Evolutionary conservation across 2,797 vertebrate genomes (phyloP).

Genomic region (Aplochiton taeniatus): DNA sequence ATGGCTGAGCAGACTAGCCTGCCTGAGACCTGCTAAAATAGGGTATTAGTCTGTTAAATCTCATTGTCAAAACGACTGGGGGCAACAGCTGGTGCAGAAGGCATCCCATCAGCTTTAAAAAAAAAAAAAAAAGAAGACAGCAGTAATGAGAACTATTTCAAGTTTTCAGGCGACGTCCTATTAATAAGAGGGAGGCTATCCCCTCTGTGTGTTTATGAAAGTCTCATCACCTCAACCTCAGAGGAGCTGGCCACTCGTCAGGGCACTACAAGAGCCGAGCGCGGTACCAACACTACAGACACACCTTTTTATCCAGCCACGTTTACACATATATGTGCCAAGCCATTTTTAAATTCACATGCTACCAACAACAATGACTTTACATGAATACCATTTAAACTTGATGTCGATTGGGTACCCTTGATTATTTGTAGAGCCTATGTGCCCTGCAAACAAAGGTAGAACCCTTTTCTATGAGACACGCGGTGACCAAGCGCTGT

Average conservation of each 20-base stretch:
- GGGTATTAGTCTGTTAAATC: constrained; percentile 44
- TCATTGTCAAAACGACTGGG: constrained; percentile 44
- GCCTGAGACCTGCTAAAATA: constrained; percentile 43
- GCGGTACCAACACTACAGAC: too few species aligned
- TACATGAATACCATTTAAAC: too few species aligned
- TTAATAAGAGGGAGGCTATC: constrained; percentile 51
- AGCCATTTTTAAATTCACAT: too few species aligned
- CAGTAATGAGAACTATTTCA: constrained; percentile 46
- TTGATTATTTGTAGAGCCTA: not conserved
- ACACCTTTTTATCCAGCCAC: too few species aligned
- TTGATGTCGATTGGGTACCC: too few species aligned
- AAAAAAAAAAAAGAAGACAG: constrained; percentile 35
- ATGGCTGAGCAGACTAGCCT: constrained; percentile 42
- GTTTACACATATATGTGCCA: too few species aligned
- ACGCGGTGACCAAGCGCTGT: constrained; percentile 7
- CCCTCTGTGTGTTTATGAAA: constrained; percentile 19
- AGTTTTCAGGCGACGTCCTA: constrained; percentile 43
- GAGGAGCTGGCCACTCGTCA: constrained; percentile 12
- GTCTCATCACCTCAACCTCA: not conserved
- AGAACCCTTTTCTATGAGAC: not conserved
- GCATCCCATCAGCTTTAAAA: constrained; percentile 24
- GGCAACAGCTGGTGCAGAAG: constrained; percentile 44
- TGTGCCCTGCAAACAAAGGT: not conserved
- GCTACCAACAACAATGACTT: too few species aligned
- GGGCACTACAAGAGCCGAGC: not conserved